Conservation (phyloP, 2,797 vertebrate species). For the Huso huso region DNA sequence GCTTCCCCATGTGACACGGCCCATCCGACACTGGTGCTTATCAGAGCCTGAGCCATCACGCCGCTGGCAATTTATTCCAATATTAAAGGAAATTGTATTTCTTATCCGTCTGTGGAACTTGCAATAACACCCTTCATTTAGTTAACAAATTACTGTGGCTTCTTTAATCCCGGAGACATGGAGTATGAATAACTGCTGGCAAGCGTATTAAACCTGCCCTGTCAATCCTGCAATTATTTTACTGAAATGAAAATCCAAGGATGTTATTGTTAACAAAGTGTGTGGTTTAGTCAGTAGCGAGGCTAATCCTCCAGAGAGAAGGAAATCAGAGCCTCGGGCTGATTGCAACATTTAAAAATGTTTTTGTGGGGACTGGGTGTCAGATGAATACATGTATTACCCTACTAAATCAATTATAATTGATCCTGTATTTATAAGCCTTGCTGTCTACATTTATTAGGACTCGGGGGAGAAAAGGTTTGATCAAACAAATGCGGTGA, state of each 20-base stretch:
- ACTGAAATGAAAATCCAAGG: slow-evolving; percentile 35
- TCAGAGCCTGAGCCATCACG: slow-evolving; percentile 33
- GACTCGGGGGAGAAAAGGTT: slow-evolving; percentile 50
- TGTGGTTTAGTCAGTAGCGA: slow-evolving; percentile 24
- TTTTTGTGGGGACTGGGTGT: slow-evolving; percentile 49
- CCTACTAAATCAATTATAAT: slow-evolving; percentile 69
- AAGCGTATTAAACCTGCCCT: slow-evolving; percentile 18
- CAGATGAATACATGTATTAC: slow-evolving; percentile 70
- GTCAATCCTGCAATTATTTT: slow-evolving; percentile 38
- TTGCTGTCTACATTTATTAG: slow-evolving; percentile 67
- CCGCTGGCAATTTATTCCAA: slow-evolving; percentile 51
- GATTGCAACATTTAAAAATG: slow-evolving; percentile 33
- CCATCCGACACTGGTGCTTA: slow-evolving; percentile 33
- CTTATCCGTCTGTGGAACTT: slow-evolving; percentile 31
- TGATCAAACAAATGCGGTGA: slow-evolving; percentile 53
- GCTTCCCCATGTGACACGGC: slow-evolving; percentile 29
- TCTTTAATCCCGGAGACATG: slow-evolving; percentile 32
- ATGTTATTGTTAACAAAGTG: slow-evolving; percentile 35
- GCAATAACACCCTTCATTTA: slow-evolving; percentile 31
- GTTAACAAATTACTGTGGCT: slow-evolving; percentile 42
- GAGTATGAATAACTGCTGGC: slow-evolving; percentile 33
- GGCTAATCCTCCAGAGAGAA: slow-evolving; percentile 20
- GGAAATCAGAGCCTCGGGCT: slow-evolving; percentile 21
- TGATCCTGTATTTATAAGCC: slow-evolving; percentile 64
- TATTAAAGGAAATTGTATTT: slow-evolving; percentile 42